Percentiles rank a stretch among this genome's conserved stretches.
Evolutionary conservation across 2,888 invertebrate genomes (phyloP).

Genomic region (Dasysyrphus albostriatus): DNA sequence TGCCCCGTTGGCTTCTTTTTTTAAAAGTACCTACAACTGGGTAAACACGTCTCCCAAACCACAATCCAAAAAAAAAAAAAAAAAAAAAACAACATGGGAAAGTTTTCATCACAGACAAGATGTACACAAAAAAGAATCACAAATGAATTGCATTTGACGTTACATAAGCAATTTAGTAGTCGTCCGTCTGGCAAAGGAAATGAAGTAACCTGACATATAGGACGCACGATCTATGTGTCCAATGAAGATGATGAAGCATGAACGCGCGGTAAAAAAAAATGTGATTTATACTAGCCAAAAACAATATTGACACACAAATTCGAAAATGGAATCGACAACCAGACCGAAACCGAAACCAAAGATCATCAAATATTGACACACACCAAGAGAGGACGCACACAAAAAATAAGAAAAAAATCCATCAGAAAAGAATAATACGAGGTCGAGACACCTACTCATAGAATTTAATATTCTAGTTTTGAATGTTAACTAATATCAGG

Average conservation of each 20-base stretch:
- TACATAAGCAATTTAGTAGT: conserved; percentile 42
- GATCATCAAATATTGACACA: conserved; percentile 66
- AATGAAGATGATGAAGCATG: conserved; percentile 11
- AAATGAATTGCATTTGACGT: conserved; percentile 55
- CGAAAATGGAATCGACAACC: conserved; percentile 57
- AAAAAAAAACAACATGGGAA: conserved; percentile 62
- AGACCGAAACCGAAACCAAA: conserved; percentile 66
- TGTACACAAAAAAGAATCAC: conserved; percentile 20
- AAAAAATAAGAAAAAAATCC: background rate
- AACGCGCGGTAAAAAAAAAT: background rate
- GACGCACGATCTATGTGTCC: background rate
- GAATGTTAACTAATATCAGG: conserved; percentile 24
- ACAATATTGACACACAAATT: conserved; percentile 66
- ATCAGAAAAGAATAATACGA: conserved; percentile 26
- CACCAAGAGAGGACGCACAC: background rate
- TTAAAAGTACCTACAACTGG: conserved; percentile 56
- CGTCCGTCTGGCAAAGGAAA: background rate
- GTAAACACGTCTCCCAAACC: conserved; percentile 61
- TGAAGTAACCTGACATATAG: background rate
- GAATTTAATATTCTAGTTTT: conserved; percentile 26
- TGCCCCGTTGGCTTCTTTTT: conserved; percentile 24
- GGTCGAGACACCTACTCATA: conserved; percentile 13
- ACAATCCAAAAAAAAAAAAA: conserved; percentile 12
- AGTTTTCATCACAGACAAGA: conserved; percentile 31
- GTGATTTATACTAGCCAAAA: conserved; percentile 54